Evolutionary conservation across 2,888 invertebrate species (phyloP).

Genomic region (Hirtodrosophila duncani): DNA sequence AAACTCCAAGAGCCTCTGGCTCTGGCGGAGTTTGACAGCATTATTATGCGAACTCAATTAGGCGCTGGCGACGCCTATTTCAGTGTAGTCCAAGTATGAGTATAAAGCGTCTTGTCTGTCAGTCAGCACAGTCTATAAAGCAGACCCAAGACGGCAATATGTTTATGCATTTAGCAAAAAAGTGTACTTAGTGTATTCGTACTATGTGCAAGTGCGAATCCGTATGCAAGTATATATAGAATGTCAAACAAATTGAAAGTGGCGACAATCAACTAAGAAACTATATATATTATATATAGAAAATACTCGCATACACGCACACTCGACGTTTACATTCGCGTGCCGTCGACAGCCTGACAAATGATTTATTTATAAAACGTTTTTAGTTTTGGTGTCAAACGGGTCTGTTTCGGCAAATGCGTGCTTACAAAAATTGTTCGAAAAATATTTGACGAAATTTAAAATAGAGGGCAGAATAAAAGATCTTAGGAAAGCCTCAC

Average conservation of each 20-base stretch:
- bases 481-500: too few relatives aligned
- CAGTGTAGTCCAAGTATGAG: slow-evolving; percentile 15
- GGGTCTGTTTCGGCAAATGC: slow-evolving; percentile 45
- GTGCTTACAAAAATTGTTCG: background rate
- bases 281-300: slow-evolving; percentile 10
- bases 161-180: background rate
- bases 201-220: background rate
- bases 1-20: slow-evolving; percentile 12
- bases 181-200: background rate
- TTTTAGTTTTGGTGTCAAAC: slow-evolving; percentile 36
- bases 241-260: slow-evolving; percentile 17
- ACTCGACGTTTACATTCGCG: slow-evolving; percentile 46
- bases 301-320: slow-evolving; percentile 2
- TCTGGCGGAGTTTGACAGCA: slow-evolving; percentile 41
- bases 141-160: slow-evolving; percentile 19
- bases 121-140: slow-evolving; percentile 47
- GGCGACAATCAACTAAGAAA: slow-evolving; percentile 27
- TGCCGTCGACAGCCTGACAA: slow-evolving; percentile 41
- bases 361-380: slow-evolving; percentile 58
- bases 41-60: slow-evolving; percentile 66
- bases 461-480: slow-evolving; percentile 3
- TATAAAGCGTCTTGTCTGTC: slow-evolving; percentile 53
- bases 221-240: too few relatives aligned
- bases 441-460: slow-evolving; percentile 18
- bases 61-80: slow-evolving; percentile 13